These are phyloP conservation scores for Dysmachus trigonus DNA, from an alignment of 2,888 invertebrate genomes.

Conservation along the genomic window DNA sequence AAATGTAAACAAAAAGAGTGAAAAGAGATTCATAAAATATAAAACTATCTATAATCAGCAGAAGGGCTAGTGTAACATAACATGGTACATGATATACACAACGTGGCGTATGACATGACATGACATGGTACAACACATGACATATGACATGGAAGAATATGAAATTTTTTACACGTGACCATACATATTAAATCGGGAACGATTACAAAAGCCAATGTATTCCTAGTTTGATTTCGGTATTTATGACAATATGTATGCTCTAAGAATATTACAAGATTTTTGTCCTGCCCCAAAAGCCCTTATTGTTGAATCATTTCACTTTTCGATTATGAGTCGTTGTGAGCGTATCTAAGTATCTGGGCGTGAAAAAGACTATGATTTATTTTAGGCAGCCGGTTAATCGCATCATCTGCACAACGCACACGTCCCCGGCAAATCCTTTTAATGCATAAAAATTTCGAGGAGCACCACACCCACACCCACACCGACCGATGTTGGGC, in stretches of 20 bases:
- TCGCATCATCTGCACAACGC: background rate
- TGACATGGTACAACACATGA: too few relatives aligned
- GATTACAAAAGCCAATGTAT: too few relatives aligned
- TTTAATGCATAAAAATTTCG: constrained; percentile 19
- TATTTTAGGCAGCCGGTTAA: background rate
- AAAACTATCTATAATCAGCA: too few relatives aligned
- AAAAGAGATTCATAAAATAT: too few relatives aligned
- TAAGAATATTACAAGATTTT: background rate
- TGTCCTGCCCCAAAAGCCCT: background rate
- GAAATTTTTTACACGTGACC: too few relatives aligned
- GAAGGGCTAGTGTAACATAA: too few relatives aligned
- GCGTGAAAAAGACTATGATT: background rate
- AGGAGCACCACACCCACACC: background rate
- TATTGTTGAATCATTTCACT: background rate
- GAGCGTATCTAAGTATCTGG: background rate
- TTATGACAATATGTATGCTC: background rate
- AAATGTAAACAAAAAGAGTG: too few relatives aligned
- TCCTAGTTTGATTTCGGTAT: too few relatives aligned
- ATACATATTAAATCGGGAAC: too few relatives aligned
- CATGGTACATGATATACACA: too few relatives aligned
- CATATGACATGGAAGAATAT: too few relatives aligned
- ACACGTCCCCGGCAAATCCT: constrained; percentile 12
- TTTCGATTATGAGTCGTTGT: background rate
- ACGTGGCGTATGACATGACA: too few relatives aligned
- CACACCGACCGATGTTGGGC: background rate